phyloP scores from a whole-genome alignment of 2,888 invertebrate genomes.

The Perizoma affinitatum region DNA sequence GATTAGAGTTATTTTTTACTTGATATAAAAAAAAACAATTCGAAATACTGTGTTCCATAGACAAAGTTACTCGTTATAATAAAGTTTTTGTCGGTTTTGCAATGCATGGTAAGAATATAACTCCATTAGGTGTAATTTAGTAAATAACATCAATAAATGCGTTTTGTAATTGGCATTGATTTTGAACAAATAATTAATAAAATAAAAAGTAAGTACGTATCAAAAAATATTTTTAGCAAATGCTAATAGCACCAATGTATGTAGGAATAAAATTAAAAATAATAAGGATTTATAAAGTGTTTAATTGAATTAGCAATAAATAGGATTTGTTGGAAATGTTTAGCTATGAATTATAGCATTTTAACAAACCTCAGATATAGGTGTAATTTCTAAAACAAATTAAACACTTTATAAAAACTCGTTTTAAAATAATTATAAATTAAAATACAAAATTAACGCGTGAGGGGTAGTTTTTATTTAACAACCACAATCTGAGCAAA shows the following conservation, averaged over 20 bases:
- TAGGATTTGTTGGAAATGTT: too few relatives aligned
- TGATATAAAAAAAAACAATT: too few relatives aligned
- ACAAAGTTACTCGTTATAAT: too few relatives aligned
- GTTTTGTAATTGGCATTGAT: constrained; percentile 14
- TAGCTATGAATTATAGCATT: neutral
- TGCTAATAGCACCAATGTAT: constrained; percentile 77
- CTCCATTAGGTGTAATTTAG: neutral
- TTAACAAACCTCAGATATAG: neutral
- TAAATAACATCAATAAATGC: neutral
- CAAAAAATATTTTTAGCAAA: constrained; percentile 54
- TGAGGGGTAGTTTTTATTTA: constrained; percentile 45
- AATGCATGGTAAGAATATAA: too few relatives aligned
- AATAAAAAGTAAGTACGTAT: constrained; percentile 29
- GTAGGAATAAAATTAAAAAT: constrained; percentile 45
- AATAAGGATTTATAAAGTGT: constrained; percentile 14
- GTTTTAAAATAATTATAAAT: constrained; percentile 23
- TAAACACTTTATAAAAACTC: neutral
- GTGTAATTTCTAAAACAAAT: too few relatives aligned
- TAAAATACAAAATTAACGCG: constrained; percentile 41
- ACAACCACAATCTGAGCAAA: constrained; percentile 80
- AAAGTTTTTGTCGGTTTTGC: too few relatives aligned
- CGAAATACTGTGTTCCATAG: too few relatives aligned
- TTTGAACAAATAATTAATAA: constrained; percentile 34
- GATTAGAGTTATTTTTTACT: too few relatives aligned
- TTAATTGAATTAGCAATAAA: constrained; percentile 1